Evolutionary conservation across 2,113 vertebrate genomes (phyloP), one percentile per base, ranked within the genome.

Genomic region (Zosterops japonicus): DNA sequence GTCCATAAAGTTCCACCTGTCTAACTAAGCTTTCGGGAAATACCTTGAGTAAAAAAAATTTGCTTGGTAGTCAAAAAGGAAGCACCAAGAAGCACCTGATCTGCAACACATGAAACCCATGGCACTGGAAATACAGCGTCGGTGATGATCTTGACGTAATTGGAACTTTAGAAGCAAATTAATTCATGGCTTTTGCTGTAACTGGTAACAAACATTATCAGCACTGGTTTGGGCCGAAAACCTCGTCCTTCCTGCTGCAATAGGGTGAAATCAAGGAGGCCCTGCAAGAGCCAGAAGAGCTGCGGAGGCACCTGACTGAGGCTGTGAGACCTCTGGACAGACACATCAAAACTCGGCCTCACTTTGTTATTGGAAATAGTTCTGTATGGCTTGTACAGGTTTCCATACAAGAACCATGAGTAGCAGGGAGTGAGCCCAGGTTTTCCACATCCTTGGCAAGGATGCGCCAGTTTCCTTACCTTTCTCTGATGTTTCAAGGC

Each of bases 41-140:
- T 17, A 55, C 21, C 50, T 68, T 22, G 24, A 67, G 16, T 12
- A 23, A 76, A 80, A 80, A 55, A n/a, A 12, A 1, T 0, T 1
- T 15, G 8, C 44, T 64, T 2, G 0, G n/a, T 74, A 65, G 39
- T 83, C 35, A 59, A 74, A 78, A 88, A 77, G 44, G 5, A 23
- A 29, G 44, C 15, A 81, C 15, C 7, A 53, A 22, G 64, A 52
- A 71, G 31, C 20, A 53, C 15, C 33, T 63, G 15, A 55, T 20
- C 1, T 1, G 56, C 52, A 57, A 33, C 10, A 36, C 0, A 0
- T 56, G 63, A 41, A 39, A 52, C 11, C 46, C 23, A 6, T 31
- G 8, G 14, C 6, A 2, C 47, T 78, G 56, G 31, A 86, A 80
- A 80, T 39, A 47, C 6, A 42, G 11, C 14, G 16, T 63, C 0